These are phyloP conservation scores for Mesocentrotus franciscanus DNA, from an alignment of 53 echinoderm and acorn worm genomes.

Conservation along the genomic window DNA sequence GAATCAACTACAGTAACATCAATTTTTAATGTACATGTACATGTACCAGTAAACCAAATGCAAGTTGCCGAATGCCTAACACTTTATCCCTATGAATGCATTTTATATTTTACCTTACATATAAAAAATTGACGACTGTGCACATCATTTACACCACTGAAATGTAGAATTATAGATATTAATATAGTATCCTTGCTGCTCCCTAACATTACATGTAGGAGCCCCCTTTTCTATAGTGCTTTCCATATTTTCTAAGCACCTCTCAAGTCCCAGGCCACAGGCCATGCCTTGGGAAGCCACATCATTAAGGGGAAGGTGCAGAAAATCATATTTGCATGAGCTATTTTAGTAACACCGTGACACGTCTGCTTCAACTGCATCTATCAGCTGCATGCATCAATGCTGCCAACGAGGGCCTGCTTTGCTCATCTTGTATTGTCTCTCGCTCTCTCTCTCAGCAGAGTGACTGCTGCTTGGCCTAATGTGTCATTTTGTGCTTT, in stretches of 20 bases:
- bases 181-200: background rate
- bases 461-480: background rate
- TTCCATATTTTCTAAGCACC: background rate
- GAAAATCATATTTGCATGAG: constrained; percentile 41
- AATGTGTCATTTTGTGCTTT: constrained; percentile 41
- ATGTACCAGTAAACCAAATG: no score
- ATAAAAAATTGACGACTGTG: background rate
- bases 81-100: no score
- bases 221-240: background rate
- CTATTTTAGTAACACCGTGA: constrained; percentile 28
- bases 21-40: no score
- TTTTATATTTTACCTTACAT: no score
- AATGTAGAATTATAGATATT: background rate
- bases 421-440: constrained; percentile 26
- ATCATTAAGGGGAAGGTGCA: background rate
- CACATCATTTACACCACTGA: background rate
- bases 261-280: background rate
- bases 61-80: no score
- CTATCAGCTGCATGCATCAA: constrained; percentile 34
- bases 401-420: background rate
- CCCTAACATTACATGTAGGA: background rate
- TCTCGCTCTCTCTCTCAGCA: background rate
- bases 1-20: no score
- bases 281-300: background rate
- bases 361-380: background rate